Percentiles rank a stretch among this genome's conserved stretches.
Conservation (phyloP, 2,113 vertebrate species). For the Sapajus apella region DNA sequence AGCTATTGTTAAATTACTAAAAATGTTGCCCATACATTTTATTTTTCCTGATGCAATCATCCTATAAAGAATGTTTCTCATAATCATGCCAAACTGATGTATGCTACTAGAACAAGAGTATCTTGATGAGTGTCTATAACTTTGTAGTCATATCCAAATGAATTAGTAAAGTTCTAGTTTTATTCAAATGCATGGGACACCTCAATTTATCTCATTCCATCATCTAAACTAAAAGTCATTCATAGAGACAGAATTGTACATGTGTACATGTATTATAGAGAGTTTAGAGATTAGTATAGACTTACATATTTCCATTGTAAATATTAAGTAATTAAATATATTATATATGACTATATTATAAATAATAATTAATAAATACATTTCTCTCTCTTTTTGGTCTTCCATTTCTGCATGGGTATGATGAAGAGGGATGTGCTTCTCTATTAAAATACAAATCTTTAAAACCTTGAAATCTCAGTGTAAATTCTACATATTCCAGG, state of each 20-base stretch:
- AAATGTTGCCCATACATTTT: neutral
- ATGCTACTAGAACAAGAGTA: neutral
- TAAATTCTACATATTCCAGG: neutral
- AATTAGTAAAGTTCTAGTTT: neutral
- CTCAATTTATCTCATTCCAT: neutral
- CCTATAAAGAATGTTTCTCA: neutral
- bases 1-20: conserved; percentile 45
- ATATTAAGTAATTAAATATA: neutral
- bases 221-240: conserved; percentile 14
- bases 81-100: neutral
- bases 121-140: neutral
- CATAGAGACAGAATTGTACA: neutral
- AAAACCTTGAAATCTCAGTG: neutral
- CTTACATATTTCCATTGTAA: neutral
- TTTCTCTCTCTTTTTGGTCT: neutral
- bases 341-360: neutral
- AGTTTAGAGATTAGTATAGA: neutral
- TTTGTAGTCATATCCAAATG: neutral
- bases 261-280: neutral
- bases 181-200: neutral
- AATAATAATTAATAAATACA: neutral
- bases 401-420: neutral
- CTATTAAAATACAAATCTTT: neutral
- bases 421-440: neutral
- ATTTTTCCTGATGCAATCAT: neutral